Evolutionary conservation across 2,113 vertebrate species (phyloP).

Genomic region (Oncorhynchus mykiss): DNA sequence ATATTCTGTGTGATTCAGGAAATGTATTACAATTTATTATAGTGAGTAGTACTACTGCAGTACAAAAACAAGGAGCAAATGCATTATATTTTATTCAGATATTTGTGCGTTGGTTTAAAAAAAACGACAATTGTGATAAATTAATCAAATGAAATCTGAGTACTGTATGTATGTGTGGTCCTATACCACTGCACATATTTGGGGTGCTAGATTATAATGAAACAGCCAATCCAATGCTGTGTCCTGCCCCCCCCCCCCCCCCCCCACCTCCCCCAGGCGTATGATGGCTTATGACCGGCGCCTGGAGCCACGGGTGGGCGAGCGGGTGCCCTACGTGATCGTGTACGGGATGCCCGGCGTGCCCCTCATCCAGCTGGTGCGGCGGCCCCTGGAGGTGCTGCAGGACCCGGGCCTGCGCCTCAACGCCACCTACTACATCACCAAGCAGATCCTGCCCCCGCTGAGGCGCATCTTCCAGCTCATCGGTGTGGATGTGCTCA

Average conservation of each 20-base stretch:
- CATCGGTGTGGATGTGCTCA: conserved; percentile 93
- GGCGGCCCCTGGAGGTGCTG: conserved; percentile 85
- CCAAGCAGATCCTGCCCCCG: conserved; percentile 95
- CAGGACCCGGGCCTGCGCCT: conserved; percentile 86
- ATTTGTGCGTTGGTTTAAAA: no score
- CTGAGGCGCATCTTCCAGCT: conserved; percentile 90
- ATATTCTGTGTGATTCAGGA: conserved; percentile 28
- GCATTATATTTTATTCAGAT: no score
- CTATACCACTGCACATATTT: no score
- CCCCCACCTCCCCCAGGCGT: conserved; percentile 81
- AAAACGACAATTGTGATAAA: no score
- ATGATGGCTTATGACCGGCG: conserved; percentile 91
- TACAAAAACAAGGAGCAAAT: neutral
- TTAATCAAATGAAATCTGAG: no score
- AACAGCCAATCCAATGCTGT: neutral
- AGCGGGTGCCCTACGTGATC: conserved; percentile 94
- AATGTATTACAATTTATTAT: neutral
- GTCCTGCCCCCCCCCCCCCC: neutral
- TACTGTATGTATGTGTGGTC: no score
- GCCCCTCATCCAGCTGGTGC: conserved; percentile 94
- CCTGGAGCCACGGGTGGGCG: conserved; percentile 90
- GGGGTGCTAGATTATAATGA: no score
- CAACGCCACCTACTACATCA: conserved; percentile 93
- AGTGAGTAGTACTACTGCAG: neutral
- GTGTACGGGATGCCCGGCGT: conserved; percentile 88